Base-by-base conservation (phyloP, 30 jellyfish, hydroid and myxozoan species). In the Turritopsis rubra region DNA sequence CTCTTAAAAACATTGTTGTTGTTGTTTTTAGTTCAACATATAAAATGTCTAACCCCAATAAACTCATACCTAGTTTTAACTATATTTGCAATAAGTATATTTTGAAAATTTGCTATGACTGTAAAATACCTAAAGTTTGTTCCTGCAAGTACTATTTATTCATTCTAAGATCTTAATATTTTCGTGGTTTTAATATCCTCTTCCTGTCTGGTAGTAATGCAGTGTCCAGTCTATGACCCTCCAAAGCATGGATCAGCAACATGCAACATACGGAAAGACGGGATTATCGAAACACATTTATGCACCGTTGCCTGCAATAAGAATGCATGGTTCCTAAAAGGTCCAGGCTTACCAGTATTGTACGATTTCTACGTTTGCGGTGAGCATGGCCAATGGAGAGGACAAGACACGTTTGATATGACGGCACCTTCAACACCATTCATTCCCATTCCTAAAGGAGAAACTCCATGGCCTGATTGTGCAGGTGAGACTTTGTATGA, bases 321-420 rank as follows among this genome's bases (percentile, higher is more conserved):
- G 8, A 86, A 82, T 54, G 79, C 75, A 75, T 87, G 95, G 95
- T 91, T 91, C 77, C 66, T 87, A 16, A 85, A 91, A 81, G 93
- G 93, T 22, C 81, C 79, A 21, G 83, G 83, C 30, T 71, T 75
- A 52, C 91, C 88, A 19, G 84, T 54, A 19, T 20, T 29, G 28
- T 91, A 91, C 86, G 89, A 87, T 79, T 91, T 84, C 66, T 91
- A 91, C 75, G 85, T 87, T 20, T 91, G 98, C 29, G 95, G 95
- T n/a, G 84, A 84, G 21, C 93, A 91, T 26, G 98, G 96, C 19
- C 89, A 85, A 54, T 91, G 98, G 98, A 84, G 91, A 81, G 98
- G 98, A 29, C 95, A 86, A 79, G 79, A 91, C 65, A 76, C 79
- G 27, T 73, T 83, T 53, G 85, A 77, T 72, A 21, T 54, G 83